These are phyloP conservation scores for Gnathonemus longibarbis DNA, from an alignment of 2,113 vertebrate genomes.

Conservation along the genomic window DNA sequence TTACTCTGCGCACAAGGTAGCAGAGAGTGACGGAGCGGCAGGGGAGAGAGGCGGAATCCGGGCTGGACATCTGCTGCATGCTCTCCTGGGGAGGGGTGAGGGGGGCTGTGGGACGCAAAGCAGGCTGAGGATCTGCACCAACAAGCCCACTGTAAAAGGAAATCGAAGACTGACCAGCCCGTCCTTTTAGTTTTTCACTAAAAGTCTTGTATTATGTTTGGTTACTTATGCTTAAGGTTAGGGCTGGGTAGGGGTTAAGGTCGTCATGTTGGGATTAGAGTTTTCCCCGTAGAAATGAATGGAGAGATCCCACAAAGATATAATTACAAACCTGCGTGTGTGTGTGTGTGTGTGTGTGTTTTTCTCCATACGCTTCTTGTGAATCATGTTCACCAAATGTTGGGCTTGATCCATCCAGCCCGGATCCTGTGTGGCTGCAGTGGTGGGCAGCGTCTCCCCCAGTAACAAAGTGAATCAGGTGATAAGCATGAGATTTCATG, in stretches of 20 bases:
- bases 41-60: not conserved
- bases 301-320: too few species aligned
- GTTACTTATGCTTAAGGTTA: too few species aligned
- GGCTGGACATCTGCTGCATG: not conserved
- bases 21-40: not conserved
- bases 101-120: not conserved
- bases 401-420: not conserved
- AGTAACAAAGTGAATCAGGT: not conserved
- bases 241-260: not conserved
- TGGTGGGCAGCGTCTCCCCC: not conserved
- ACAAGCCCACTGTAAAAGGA: too few species aligned
- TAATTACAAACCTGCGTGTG: not conserved
- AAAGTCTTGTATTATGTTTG: too few species aligned
- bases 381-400: not conserved
- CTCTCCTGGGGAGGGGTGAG: not conserved
- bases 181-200: too few species aligned
- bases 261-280: not conserved
- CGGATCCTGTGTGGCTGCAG: not conserved
- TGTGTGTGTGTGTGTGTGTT: not conserved
- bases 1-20: not conserved
- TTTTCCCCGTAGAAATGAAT: too few species aligned
- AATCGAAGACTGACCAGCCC: too few species aligned
- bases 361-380: not conserved
- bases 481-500: not conserved
- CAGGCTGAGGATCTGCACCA: not conserved